Conservation (phyloP, 1,140 invertebrate genomes). For the Acromyrmex heyeri region DNA sequence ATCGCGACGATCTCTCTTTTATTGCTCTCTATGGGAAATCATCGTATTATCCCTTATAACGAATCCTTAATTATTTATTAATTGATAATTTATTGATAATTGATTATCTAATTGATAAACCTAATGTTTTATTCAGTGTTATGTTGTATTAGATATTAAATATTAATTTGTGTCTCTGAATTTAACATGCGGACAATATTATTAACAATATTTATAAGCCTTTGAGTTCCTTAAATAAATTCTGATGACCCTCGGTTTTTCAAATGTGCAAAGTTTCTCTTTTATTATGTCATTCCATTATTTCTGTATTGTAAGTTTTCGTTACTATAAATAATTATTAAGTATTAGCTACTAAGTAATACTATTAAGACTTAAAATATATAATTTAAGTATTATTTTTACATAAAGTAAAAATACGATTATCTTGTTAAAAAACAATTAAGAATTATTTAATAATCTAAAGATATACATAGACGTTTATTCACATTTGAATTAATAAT, state of each 20-base stretch:
- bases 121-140: background rate
- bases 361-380: background rate
- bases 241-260: background rate
- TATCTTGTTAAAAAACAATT: background rate
- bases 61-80: background rate
- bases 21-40: background rate
- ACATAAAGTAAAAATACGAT: background rate
- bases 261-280: background rate
- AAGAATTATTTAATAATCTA: background rate
- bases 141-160: background rate
- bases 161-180: background rate
- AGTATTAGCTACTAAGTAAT: background rate
- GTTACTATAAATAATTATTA: background rate
- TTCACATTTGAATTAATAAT: background rate
- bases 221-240: background rate
- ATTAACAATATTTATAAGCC: background rate
- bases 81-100: too few relatives aligned
- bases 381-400: background rate
- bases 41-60: background rate
- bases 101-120: background rate
- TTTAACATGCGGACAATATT: background rate
- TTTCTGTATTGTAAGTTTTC: background rate
- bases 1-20: constrained; percentile 3
- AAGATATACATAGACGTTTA: background rate
- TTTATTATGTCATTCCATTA: background rate